These are phyloP conservation scores for Apostichopus californicus DNA, from an alignment of 35 echinoderm and acorn worm species.

Conservation along the genomic window DNA sequence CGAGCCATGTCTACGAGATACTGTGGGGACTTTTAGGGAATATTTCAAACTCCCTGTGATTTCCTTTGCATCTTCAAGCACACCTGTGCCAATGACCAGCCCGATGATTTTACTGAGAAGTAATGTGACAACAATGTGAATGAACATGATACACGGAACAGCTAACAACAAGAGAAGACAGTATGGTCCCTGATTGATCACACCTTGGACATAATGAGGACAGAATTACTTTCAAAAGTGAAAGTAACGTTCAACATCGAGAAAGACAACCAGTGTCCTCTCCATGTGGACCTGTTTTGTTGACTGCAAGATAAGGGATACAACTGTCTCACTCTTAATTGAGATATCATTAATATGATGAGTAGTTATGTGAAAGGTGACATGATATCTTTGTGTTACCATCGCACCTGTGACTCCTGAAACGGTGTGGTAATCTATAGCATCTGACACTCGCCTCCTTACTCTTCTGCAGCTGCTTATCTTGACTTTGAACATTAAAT, in stretches of 20 bases:
- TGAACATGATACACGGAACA: constrained; percentile 9
- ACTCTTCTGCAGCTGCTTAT: neutral
- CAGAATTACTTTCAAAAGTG: no score
- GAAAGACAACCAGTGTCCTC: neutral
- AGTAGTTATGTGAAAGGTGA: no score
- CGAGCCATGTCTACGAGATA: constrained; percentile 68
- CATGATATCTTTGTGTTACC: no score
- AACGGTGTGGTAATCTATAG: neutral
- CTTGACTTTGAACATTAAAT: neutral
- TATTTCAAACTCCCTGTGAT: constrained; percentile 91
- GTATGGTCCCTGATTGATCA: neutral
- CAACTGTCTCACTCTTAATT: no score
- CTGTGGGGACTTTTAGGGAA: constrained; percentile 72
- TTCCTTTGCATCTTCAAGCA: constrained; percentile 87
- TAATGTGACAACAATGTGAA: constrained; percentile 25
- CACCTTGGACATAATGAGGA: neutral
- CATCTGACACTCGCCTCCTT: neutral
- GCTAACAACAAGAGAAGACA: neutral
- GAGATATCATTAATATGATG: neutral
- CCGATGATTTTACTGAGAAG: constrained; percentile 80
- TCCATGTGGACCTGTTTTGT: neutral
- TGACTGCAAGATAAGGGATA: no score
- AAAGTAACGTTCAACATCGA: no score
- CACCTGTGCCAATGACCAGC: constrained; percentile 78
- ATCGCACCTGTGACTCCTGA: neutral